These are phyloP conservation scores for Tetraodon nigroviridis DNA, from an alignment of 2,113 vertebrate species.

Conservation along the genomic window DNA sequence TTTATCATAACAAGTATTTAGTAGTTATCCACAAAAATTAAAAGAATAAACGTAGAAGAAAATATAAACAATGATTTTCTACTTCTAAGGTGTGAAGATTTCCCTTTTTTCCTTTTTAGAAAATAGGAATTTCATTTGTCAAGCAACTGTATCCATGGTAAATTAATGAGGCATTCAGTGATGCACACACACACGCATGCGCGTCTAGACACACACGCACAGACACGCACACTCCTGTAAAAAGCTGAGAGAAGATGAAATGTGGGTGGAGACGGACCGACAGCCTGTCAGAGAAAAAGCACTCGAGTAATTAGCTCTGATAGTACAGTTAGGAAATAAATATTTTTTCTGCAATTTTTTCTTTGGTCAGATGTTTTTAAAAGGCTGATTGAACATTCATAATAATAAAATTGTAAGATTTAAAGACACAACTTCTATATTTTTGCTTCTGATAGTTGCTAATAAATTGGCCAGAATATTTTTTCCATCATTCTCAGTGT, in stretches of 20 bases:
- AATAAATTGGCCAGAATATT: slow-evolving; percentile 2
- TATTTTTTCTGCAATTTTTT: neutral
- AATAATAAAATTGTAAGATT: too few relatives aligned
- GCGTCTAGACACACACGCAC: neutral
- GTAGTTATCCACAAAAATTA: too few relatives aligned
- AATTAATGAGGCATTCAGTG: slow-evolving; percentile 33
- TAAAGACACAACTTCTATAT: neutral
- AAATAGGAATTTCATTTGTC: slow-evolving; percentile 52
- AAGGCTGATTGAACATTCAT: too few relatives aligned
- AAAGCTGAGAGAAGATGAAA: slow-evolving; percentile 11
- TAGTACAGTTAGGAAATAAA: neutral
- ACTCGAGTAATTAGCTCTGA: slow-evolving; percentile 3
- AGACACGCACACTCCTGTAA: slow-evolving; percentile 17
- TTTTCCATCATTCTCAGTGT: neutral
- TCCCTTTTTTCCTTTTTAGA: slow-evolving; percentile 38
- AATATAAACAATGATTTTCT: neutral
- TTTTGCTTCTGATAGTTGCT: neutral
- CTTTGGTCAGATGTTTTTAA: neutral
- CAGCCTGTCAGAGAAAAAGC: slow-evolving; percentile 16
- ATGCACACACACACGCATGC: slow-evolving; percentile 12
- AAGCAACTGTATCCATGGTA: slow-evolving; percentile 41
- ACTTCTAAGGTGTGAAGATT: slow-evolving; percentile 16
- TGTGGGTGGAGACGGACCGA: slow-evolving; percentile 4
- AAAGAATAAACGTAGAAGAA: too few relatives aligned
- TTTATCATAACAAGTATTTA: too few relatives aligned